phyloP scores from a whole-genome alignment of 2,113 vertebrate genomes.

The Geothlypis trichas region DNA sequence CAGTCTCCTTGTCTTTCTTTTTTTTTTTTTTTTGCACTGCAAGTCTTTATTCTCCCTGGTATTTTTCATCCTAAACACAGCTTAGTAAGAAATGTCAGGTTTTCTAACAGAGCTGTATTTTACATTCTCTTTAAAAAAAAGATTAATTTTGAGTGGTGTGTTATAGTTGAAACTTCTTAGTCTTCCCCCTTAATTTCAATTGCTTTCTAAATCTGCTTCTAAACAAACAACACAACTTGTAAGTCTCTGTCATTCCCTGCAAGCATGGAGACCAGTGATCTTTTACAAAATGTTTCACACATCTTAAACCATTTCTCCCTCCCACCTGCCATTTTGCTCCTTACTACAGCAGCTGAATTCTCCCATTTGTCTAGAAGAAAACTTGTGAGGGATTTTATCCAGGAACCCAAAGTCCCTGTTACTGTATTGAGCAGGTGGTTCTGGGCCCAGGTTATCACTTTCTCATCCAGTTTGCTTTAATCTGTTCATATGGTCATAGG shows the following conservation, averaged over 20 bases:
- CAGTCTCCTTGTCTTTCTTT: not conserved
- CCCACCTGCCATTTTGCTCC: not conserved
- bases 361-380: not conserved
- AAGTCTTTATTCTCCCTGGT: not conserved
- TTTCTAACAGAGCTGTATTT: not conserved
- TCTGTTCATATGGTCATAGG: not conserved
- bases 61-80: not conserved
- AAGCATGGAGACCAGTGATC: not conserved
- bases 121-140: not conserved
- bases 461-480: not conserved
- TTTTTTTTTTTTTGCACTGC: not conserved
- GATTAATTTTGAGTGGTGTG: not conserved
- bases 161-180: not conserved
- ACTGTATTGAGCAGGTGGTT: not conserved
- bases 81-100: not conserved
- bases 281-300: accelerated
- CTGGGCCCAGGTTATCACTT: not conserved
- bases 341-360: not conserved
- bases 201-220: not conserved
- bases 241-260: not conserved
- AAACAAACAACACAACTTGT: not conserved
- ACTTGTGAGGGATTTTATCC: not conserved
- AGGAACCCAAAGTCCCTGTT: not conserved
- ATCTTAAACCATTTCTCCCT: not conserved
- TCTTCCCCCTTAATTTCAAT: not conserved